phyloP scores from a whole-genome alignment of 2,888 invertebrate genomes.

The Pollenia angustigena region DNA sequence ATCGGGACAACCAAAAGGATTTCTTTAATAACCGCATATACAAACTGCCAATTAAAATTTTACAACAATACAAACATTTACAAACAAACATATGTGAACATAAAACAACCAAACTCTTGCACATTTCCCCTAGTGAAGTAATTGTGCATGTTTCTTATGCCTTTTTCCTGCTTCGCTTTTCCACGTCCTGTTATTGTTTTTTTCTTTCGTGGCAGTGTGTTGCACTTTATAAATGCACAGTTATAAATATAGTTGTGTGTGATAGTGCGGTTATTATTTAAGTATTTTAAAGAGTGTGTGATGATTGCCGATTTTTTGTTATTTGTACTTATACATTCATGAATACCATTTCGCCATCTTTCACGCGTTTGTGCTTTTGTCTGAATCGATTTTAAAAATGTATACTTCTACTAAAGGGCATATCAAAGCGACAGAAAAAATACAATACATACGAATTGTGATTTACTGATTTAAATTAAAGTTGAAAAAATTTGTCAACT shows the following conservation, averaged over 20 bases:
- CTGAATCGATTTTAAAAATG: conserved; percentile 59
- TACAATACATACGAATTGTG: background rate
- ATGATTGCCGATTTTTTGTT: background rate
- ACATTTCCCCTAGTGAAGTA: background rate
- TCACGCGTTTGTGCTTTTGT: background rate
- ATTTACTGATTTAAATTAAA: conserved; percentile 57
- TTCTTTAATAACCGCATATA: conserved; percentile 64
- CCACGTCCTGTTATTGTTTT: background rate
- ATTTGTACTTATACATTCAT: conserved; percentile 9
- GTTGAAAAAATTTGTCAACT: conserved; percentile 48
- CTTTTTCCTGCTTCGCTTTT: background rate
- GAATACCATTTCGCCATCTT: conserved; percentile 5
- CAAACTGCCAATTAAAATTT: conserved; percentile 69
- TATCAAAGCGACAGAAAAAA: background rate
- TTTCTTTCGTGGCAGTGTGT: background rate
- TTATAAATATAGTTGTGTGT: no score
- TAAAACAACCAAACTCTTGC: background rate
- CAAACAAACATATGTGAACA: conserved; percentile 23
- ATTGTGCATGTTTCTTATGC: background rate
- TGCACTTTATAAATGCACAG: background rate
- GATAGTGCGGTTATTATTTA: no score
- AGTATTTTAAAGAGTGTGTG: background rate
- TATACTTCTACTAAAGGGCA: conserved; percentile 24
- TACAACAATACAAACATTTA: conserved; percentile 45
- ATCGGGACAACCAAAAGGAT: conserved; percentile 33